Evolutionary conservation across 2,113 vertebrate species (phyloP).

Genomic region (Zosterops borbonicus): DNA sequence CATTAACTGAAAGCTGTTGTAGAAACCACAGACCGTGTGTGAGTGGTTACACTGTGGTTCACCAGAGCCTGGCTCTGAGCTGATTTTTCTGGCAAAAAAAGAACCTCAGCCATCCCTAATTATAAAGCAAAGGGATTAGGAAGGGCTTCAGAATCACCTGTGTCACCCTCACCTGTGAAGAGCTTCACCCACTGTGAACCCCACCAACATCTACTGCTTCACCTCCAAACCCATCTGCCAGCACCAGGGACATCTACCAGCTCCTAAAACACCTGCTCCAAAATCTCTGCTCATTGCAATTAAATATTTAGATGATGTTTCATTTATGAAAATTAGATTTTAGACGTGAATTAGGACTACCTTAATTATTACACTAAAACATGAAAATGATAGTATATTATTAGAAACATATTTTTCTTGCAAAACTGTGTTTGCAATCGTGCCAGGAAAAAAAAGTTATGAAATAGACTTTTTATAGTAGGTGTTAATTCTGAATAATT

Average conservation of each 20-base stretch:
- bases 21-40: neutral
- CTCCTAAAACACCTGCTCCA: slow-evolving; percentile 42
- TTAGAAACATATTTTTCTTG: slow-evolving; percentile 67
- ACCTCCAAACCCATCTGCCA: neutral
- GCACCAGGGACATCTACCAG: neutral
- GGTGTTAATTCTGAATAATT: slow-evolving; percentile 73
- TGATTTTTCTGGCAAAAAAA: neutral
- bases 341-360: slow-evolving; percentile 48
- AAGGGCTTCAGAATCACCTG: too few relatives aligned
- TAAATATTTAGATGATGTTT: slow-evolving; percentile 58
- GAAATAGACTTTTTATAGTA: slow-evolving; percentile 62
- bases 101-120: neutral
- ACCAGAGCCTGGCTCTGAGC: neutral
- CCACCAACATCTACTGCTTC: neutral
- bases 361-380: slow-evolving; percentile 62
- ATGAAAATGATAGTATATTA: slow-evolving; percentile 52
- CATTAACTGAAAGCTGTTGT: neutral
- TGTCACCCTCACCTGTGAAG: accelerated
- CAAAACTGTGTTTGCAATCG: slow-evolving; percentile 30
- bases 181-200: neutral
- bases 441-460: slow-evolving; percentile 34
- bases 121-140: neutral
- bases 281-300: slow-evolving; percentile 42
- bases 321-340: slow-evolving; percentile 58
- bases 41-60: neutral